Evolutionary conservation across 2,888 invertebrate species (phyloP).

Genomic region (Apamea epomidion): DNA sequence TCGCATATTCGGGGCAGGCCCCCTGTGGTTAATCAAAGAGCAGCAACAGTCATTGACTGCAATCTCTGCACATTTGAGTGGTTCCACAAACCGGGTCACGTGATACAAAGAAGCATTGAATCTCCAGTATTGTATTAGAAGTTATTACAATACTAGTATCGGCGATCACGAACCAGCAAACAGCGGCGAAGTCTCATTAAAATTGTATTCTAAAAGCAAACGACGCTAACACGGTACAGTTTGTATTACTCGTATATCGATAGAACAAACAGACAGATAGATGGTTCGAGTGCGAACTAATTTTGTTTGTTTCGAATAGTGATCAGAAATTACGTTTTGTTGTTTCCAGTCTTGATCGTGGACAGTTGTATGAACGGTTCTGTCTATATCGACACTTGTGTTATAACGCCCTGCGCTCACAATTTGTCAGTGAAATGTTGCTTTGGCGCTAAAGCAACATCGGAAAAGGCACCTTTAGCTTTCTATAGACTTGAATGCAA

Average conservation of each 20-base stretch:
- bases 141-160: constrained; percentile 34
- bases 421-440: neutral
- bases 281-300: constrained; percentile 8
- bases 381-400: neutral
- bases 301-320: constrained; percentile 26
- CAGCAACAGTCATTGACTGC: neutral
- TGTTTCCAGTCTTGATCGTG: constrained; percentile 14
- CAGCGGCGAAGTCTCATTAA: constrained; percentile 52
- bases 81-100: constrained; percentile 25
- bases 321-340: neutral
- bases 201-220: constrained; percentile 52
- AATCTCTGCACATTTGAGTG: constrained; percentile 41
- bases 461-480: neutral
- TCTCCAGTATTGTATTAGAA: constrained; percentile 14
- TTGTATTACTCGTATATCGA: constrained; percentile 26
- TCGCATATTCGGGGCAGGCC: neutral
- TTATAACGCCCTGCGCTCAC: no score
- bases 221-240: constrained; percentile 19
- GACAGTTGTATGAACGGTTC: neutral
- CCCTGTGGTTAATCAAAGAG: constrained; percentile 41
- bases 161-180: constrained; percentile 15
- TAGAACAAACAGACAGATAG: constrained; percentile 32
- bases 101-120: constrained; percentile 21
- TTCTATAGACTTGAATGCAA: neutral
- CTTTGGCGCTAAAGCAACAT: constrained; percentile 12